phyloP scores from a whole-genome alignment of 2,797 vertebrate genomes.

The Chelon auratus region DNA sequence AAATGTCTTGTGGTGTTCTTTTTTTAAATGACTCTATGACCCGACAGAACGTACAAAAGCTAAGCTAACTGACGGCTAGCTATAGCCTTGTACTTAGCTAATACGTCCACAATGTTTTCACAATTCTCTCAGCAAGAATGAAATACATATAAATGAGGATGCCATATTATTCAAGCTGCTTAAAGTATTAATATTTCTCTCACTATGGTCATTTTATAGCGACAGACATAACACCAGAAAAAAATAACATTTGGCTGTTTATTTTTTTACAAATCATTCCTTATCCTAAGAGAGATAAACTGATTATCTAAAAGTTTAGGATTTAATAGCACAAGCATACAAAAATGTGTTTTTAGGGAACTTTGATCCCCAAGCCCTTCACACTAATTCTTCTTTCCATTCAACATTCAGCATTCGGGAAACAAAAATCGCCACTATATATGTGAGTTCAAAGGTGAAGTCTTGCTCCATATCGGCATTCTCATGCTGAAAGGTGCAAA shows the following conservation, averaged over 20 bases:
- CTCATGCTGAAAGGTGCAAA: conserved; percentile 35
- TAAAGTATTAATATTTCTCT: background rate
- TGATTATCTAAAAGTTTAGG: background rate
- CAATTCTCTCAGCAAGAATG: background rate
- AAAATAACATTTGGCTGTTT: background rate
- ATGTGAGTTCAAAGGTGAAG: conserved; percentile 52
- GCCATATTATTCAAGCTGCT: too few species aligned
- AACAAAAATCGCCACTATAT: conserved; percentile 21
- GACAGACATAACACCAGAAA: background rate
- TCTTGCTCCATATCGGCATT: conserved; percentile 40
- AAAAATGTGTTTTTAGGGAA: conserved; percentile 31
- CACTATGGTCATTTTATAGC: background rate
- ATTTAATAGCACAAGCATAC: conserved; percentile 16
- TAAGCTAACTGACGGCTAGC: background rate
- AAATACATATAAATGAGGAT: too few species aligned
- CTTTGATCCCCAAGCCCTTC: conserved; percentile 22
- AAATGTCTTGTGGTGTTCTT: too few species aligned
- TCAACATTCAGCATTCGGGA: conserved; percentile 34
- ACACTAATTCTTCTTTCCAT: conserved; percentile 27
- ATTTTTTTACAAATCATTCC: background rate
- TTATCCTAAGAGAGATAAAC: background rate
- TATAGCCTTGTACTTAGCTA: too few species aligned
- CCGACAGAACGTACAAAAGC: background rate
- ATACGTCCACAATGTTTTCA: too few species aligned
- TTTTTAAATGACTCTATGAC: too few species aligned